phyloP scores from a whole-genome alignment of 2,113 vertebrate species.

The Phrynosoma platyrhinos region DNA sequence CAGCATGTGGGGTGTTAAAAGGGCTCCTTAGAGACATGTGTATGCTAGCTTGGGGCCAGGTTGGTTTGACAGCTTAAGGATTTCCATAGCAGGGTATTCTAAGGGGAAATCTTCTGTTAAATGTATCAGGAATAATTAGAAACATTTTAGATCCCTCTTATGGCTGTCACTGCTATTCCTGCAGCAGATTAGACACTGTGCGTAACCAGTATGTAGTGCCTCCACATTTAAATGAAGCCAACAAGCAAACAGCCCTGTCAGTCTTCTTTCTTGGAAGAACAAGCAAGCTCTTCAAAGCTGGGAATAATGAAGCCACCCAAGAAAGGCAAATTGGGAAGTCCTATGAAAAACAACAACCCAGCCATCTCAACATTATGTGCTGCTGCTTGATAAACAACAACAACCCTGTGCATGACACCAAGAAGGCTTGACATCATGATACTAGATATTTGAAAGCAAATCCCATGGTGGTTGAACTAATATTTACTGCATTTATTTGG shows the following conservation, averaged over 20 bases:
- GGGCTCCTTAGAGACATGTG: conserved; percentile 15
- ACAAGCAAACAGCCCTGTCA: not conserved
- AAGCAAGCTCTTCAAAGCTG: conserved; percentile 24
- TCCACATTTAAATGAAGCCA: conserved; percentile 29
- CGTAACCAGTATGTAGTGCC: conserved; percentile 20
- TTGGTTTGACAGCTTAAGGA: conserved; percentile 17
- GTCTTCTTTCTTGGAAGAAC: conserved; percentile 12
- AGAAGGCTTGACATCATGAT: not conserved
- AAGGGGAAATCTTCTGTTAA: conserved; percentile 52
- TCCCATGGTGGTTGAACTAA: not conserved
- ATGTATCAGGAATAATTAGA: conserved; percentile 18
- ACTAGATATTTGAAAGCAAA: conserved; percentile 1
- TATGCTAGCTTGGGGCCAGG: not conserved
- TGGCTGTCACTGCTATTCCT: conserved; percentile 41
- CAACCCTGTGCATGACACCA: conserved; percentile 19
- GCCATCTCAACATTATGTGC: not conserved
- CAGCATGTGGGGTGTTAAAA: conserved; percentile 6
- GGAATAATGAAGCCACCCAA: not conserved
- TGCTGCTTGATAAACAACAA: not conserved
- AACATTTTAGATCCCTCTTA: conserved; percentile 21
- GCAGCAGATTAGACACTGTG: conserved; percentile 19
- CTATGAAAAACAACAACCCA: not conserved
- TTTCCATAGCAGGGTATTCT: conserved; percentile 12
- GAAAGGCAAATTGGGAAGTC: conserved; percentile 37
- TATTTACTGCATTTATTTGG: not conserved